A percentile compares a stretch with the other conserved stretches of the same genome.
Conservation (phyloP, 2,797 vertebrate genomes). For the Coluber constrictor region DNA sequence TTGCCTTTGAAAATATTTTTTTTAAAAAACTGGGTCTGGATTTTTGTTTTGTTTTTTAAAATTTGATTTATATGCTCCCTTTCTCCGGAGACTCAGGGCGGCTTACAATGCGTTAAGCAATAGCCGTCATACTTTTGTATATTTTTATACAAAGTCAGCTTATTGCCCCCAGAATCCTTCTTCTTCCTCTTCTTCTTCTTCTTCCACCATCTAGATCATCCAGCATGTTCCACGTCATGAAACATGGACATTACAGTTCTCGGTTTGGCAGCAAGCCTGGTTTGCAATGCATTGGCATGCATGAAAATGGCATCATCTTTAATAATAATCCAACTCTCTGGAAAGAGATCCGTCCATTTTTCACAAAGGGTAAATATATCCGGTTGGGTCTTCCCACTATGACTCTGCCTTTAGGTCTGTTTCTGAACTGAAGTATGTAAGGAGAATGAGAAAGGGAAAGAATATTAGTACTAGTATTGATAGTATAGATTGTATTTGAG, state of each 20-base stretch:
- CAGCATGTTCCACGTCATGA: conserved; percentile 85
- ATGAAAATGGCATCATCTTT: conserved; percentile 91
- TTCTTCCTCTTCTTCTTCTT: neutral
- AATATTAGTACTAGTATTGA: too few species aligned
- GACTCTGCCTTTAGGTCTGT: rapidly evolving
- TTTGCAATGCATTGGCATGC: conserved; percentile 89
- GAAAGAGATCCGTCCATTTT: conserved; percentile 84
- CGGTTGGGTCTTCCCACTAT: neutral
- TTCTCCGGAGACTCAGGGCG: too few species aligned
- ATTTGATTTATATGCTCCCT: too few species aligned
- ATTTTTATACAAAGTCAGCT: too few species aligned
- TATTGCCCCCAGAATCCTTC: neutral
- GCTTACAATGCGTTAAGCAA: too few species aligned
- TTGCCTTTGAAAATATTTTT: neutral
- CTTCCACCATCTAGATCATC: conserved; percentile 76
- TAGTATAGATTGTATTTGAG: too few species aligned
- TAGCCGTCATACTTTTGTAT: too few species aligned
- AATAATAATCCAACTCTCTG: conserved; percentile 86
- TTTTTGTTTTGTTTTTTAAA: too few species aligned
- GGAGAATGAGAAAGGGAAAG: neutral
- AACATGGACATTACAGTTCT: conserved; percentile 80
- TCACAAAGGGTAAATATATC: conserved; percentile 83
- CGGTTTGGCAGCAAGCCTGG: conserved; percentile 89
- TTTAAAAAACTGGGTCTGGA: neutral
- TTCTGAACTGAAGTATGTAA: rapidly evolving